phyloP scores from a whole-genome alignment of 2,888 invertebrate species.

The Harpalus rufipes region DNA sequence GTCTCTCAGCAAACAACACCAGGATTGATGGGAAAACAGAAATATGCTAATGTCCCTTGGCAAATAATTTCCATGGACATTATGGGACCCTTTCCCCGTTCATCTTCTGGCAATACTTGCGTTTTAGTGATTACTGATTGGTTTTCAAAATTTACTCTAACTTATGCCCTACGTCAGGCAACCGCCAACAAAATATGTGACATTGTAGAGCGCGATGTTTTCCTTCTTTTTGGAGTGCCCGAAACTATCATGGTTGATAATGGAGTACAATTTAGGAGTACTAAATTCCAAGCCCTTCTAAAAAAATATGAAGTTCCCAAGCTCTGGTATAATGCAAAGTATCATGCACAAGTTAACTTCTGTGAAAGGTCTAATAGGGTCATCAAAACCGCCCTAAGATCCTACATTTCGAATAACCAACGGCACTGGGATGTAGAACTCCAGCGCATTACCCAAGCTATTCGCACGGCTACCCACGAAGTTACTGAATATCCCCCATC shows the following conservation, averaged over 20 bases:
- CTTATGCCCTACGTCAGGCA: not conserved
- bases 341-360: conserved; percentile 63
- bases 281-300: not conserved
- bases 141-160: not conserved
- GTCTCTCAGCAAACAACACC: not conserved
- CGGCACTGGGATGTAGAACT: conserved; percentile 61
- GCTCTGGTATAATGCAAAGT: conserved; percentile 25
- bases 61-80: not conserved
- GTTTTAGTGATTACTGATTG: not conserved
- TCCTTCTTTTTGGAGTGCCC: not conserved
- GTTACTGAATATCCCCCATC: too few species aligned
- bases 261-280: not conserved
- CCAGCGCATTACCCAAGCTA: conserved; percentile 65
- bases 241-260: not conserved
- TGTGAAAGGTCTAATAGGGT: conserved; percentile 67
- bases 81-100: not conserved
- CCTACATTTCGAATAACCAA: conserved; percentile 67
- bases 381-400: conserved; percentile 64
- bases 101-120: not conserved
- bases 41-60: not conserved
- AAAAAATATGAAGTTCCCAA: not conserved
- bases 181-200: not conserved
- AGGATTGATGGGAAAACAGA: not conserved
- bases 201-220: not conserved
- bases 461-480: conserved; percentile 67